Base-by-base conservation (phyloP, 2,113 vertebrate genomes). In the Aspiorhynchus laticeps region DNA sequence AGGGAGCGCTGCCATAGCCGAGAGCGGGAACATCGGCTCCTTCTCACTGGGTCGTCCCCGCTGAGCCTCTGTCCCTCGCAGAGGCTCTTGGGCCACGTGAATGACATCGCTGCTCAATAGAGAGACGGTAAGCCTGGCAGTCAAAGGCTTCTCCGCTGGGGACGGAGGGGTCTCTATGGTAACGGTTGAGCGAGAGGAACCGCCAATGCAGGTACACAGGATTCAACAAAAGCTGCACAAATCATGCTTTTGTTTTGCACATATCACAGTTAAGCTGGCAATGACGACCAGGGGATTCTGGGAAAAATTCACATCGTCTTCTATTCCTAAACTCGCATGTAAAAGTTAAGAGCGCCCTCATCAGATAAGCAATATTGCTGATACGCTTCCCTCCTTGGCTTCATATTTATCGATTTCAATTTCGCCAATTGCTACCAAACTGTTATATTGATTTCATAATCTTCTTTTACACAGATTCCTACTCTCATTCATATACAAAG, bases 81-180 rank as follows among this genome's bases (percentile, higher is more conserved):
- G n/a, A 81, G 36, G 56, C 63, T 76, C 80, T 46, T 24, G 53
- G 75, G 46, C 69, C 69, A 79, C 89, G 88, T 92, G 92, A 92
- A 90, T 88, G 91, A 93, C 88, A 90, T 89, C 89, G 88, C 92
- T 87, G 88, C 91, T 93, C 92, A 91, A 91, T 89, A 89, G 89
- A 80, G 90, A 91, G 91, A 92, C 85, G 92, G 90, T 91, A 90
- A 91, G 90, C 88, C 90, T 82, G 85, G 90, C 93, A 93, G 93
- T 92, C 92, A 94, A 93, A 93, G 91, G 91, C 88, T 90, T 90
- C 91, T 91, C 92, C 94, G 92, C 90, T 93, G 87, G 91, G 92
- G 92, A 93, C 90, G 90, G 88, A 92, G 91, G 90, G 88, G 94
- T 95, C 95, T 94, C 95, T 95, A 96, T 96, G 95, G 95, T 95